These are phyloP conservation scores for Crocuta crocuta DNA, from an alignment of 2,113 vertebrate genomes.

Conservation along the genomic window DNA sequence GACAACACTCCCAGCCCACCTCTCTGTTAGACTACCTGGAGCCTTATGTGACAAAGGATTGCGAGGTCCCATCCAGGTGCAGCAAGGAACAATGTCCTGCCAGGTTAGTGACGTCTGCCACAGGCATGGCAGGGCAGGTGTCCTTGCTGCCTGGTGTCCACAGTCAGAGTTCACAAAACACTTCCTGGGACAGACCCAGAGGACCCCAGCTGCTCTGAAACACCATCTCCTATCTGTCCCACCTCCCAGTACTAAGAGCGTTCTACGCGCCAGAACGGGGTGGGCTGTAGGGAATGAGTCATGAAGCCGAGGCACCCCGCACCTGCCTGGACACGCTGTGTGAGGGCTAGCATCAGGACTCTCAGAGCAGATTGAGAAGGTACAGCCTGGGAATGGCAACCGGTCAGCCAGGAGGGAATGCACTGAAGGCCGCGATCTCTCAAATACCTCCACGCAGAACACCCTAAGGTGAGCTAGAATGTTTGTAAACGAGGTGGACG, in stretches of 20 bases:
- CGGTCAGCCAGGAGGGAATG: neutral
- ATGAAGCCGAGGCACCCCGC: fast-evolving
- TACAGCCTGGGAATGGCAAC: neutral
- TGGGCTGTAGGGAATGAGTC: constrained; percentile 31
- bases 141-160: neutral
- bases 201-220: neutral
- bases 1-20: neutral
- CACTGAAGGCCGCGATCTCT: neutral
- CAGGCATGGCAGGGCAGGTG: fast-evolving
- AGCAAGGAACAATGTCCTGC: neutral
- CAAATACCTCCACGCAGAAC: neutral
- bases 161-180: neutral
- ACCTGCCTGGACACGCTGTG: neutral
- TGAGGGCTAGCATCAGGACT: neutral
- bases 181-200: neutral
- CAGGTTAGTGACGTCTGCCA: neutral
- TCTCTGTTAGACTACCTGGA: neutral
- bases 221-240: neutral
- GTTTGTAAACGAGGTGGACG: neutral
- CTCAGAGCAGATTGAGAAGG: neutral
- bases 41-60: neutral
- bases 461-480: neutral
- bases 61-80: too few species aligned
- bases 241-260: neutral
- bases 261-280: neutral